These are phyloP conservation scores for Pogonomyrmex barbatus DNA, from an alignment of 1,140 invertebrate species.

Conservation along the genomic window DNA sequence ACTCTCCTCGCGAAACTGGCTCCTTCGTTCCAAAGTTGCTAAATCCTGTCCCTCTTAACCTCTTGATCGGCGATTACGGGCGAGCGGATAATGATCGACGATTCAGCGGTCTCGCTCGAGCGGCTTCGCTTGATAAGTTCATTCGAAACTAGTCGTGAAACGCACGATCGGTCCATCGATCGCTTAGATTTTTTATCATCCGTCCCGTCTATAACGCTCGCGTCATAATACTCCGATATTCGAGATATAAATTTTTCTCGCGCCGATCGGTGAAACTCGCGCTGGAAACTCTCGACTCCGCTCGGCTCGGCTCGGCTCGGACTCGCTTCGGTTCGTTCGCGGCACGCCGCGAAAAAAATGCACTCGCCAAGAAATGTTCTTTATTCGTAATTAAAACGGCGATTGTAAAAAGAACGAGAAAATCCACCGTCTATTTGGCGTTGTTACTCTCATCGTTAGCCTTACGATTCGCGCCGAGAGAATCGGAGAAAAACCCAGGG, in stretches of 20 bases:
- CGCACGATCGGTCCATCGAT: constrained; percentile 60
- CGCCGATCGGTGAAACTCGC: constrained; percentile 66
- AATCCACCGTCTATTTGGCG: background rate
- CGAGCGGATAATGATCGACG: constrained; percentile 74
- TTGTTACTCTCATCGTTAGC: background rate
- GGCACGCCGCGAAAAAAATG: constrained; percentile 44
- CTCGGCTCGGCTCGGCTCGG: constrained; percentile 39
- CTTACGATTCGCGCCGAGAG: background rate
- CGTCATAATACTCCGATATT: constrained; percentile 39
- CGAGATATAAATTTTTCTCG: constrained; percentile 65
- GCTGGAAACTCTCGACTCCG: constrained; percentile 56
- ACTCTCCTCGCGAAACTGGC: constrained; percentile 5
- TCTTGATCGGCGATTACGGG: constrained; percentile 71
- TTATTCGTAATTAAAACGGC: constrained; percentile 35
- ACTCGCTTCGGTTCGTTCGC: constrained; percentile 46
- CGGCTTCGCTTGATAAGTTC: constrained; percentile 74
- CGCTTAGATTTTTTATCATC: constrained; percentile 23
- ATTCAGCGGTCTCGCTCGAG: constrained; percentile 68
- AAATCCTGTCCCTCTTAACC: constrained; percentile 73
- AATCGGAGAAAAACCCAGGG: background rate
- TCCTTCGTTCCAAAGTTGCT: constrained; percentile 57
- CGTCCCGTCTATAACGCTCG: background rate
- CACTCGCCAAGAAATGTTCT: constrained; percentile 23
- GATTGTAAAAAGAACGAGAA: background rate
- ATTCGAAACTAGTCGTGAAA: constrained; percentile 68